Conservation (phyloP, 2,797 vertebrate species). For the Arnoldichthys spilopterus region DNA sequence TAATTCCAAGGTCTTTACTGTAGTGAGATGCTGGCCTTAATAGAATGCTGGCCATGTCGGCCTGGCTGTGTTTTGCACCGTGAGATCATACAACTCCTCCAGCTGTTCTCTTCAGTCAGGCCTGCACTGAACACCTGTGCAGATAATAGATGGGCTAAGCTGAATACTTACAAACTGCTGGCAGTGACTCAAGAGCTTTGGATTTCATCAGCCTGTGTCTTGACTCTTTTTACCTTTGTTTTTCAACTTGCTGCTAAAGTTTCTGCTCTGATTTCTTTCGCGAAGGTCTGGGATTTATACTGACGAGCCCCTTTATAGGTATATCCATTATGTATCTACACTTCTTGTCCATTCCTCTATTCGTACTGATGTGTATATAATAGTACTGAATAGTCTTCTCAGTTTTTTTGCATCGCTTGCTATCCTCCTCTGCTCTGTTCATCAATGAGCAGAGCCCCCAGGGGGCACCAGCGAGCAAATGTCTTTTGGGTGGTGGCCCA, state of each 20-base stretch:
- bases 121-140: conserved; percentile 47
- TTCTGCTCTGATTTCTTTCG: neutral
- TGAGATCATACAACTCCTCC: conserved; percentile 47
- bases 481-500: no score
- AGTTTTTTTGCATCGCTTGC: no score
- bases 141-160: conserved; percentile 33
- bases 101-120: conserved; percentile 72
- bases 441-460: no score
- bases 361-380: no score
- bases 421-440: no score
- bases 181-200: neutral
- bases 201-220: conserved; percentile 7
- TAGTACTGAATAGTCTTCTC: no score
- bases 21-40: neutral
- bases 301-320: no score
- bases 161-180: conserved; percentile 36
- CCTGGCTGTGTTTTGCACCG: conserved; percentile 46
- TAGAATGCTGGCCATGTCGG: conserved; percentile 53
- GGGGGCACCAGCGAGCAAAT: no score
- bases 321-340: no score
- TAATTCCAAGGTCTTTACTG: conserved; percentile 18
- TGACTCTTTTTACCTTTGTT: neutral
- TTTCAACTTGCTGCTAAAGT: conserved; percentile 7
- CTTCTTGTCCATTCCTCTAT: no score
- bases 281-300: neutral